These are phyloP conservation scores for Antechinus stuartii DNA, from an alignment of 2,113 vertebrate species.

Conservation along the genomic window DNA sequence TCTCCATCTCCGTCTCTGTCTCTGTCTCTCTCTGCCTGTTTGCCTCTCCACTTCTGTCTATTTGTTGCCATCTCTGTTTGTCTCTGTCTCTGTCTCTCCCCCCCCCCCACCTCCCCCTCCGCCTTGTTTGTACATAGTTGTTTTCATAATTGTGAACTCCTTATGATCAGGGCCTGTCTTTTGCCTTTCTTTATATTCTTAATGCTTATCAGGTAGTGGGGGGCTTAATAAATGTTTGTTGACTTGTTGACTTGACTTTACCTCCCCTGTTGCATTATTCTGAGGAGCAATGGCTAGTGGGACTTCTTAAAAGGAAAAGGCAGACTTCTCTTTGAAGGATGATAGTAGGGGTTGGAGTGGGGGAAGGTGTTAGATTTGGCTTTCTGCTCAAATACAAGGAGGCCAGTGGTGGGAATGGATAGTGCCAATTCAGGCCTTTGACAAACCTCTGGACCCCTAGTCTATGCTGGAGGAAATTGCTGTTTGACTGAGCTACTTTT, in stretches of 20 bases:
- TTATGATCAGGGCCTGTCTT: neutral
- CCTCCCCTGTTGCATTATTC: neutral
- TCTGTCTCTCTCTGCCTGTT: too few species aligned
- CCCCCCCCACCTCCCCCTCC: too few species aligned
- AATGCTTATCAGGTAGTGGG: neutral
- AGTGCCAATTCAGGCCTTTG: slow-evolving; percentile 60
- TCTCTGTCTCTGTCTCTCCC: too few species aligned
- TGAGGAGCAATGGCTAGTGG: slow-evolving; percentile 36
- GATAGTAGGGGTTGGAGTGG: slow-evolving; percentile 11
- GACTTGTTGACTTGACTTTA: neutral
- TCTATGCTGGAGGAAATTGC: slow-evolving; percentile 42
- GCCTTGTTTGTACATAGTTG: neutral
- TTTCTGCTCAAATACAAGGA: slow-evolving; percentile 67
- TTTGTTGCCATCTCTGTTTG: too few species aligned
- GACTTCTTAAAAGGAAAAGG: slow-evolving; percentile 63
- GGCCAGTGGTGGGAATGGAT: slow-evolving; percentile 36
- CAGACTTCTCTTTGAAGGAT: slow-evolving; percentile 45
- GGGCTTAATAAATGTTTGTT: neutral
- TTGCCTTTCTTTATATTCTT: neutral
- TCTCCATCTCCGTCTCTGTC: too few species aligned
- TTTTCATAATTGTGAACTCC: neutral
- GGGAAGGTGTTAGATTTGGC: slow-evolving; percentile 48
- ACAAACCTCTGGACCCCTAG: slow-evolving; percentile 51
- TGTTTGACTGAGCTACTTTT: slow-evolving; percentile 58
- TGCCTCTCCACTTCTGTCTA: too few species aligned